Evolutionary conservation across 92 coral and sea anemone genomes (phyloP).

Genomic region (Heliopora coerulea): DNA sequence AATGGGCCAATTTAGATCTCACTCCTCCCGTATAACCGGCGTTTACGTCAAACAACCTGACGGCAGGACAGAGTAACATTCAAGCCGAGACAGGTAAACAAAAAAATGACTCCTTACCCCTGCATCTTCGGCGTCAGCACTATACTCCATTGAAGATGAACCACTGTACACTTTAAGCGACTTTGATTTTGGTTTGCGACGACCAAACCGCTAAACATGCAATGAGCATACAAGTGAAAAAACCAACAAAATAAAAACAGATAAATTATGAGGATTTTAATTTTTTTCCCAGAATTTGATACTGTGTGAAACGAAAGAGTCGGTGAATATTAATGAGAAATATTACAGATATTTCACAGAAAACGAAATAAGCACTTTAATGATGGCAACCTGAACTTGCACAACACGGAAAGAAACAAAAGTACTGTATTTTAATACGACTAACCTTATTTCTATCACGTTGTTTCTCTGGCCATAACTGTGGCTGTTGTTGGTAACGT

Average conservation of each 20-base stretch:
- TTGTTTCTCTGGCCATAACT: constrained; percentile 96
- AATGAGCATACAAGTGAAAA: too few relatives aligned
- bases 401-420: too few relatives aligned
- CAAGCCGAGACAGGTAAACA: not conserved
- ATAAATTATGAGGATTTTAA: too few relatives aligned
- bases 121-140: constrained; percentile 94
- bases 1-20: too few relatives aligned
- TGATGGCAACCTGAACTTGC: too few relatives aligned
- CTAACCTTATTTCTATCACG: constrained; percentile 90
- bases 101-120: constrained; percentile 45
- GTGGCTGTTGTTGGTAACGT: constrained; percentile 97
- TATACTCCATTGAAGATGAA: constrained; percentile 95
- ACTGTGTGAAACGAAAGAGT: too few relatives aligned
- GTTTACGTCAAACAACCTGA: not conserved
- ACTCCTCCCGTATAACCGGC: too few relatives aligned
- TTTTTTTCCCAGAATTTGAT: too few relatives aligned
- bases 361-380: too few relatives aligned
- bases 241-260: too few relatives aligned
- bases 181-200: constrained; percentile 91
- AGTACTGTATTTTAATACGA: not conserved
- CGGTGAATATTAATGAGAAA: too few relatives aligned
- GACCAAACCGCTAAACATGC: constrained; percentile 64
- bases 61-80: not conserved
- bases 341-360: too few relatives aligned
- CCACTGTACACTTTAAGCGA: constrained; percentile 93